Conservation (phyloP, 1,140 invertebrate species). For the Ptiloglossa arizonensis region DNA sequence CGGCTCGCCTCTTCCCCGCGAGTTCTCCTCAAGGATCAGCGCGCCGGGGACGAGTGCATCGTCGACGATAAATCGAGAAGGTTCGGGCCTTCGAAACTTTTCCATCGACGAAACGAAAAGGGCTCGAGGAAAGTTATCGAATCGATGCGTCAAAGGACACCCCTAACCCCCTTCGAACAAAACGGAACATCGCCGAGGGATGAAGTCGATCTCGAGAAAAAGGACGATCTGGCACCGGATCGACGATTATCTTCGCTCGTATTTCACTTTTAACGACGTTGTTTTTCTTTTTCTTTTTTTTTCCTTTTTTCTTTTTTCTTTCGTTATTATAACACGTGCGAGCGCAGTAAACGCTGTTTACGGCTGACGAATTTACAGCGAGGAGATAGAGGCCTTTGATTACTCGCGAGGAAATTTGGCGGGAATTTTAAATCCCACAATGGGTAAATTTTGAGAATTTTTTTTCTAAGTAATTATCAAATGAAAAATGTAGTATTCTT, state of each 20-base stretch:
- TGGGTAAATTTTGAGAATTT: too few relatives aligned
- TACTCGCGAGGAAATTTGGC: neutral
- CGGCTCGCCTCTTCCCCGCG: neutral
- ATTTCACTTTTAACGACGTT: neutral
- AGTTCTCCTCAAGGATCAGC: conserved; percentile 14
- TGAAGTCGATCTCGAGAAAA: neutral
- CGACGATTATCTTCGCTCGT: conserved; percentile 6
- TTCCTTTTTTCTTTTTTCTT: neutral
- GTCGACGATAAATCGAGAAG: conserved; percentile 46
- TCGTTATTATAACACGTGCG: neutral
- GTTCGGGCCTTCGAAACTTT: conserved; percentile 48
- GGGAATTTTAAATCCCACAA: too few relatives aligned
- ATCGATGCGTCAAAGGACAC: conserved; percentile 41
- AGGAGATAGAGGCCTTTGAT: neutral
- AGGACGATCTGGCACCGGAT: neutral
- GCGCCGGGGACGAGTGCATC: conserved; percentile 1
- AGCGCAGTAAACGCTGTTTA: neutral
- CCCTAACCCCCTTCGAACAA: neutral
- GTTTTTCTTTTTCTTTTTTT: neutral
- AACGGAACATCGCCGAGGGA: neutral
- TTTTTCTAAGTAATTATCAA: too few relatives aligned
- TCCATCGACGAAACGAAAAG: conserved; percentile 33
- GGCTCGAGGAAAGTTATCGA: conserved; percentile 31
- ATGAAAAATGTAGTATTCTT: too few relatives aligned
- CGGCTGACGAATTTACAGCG: neutral